These are phyloP conservation scores for Drosophila paramelanica DNA, from an alignment of 2,888 invertebrate species.

Conservation along the genomic window DNA sequence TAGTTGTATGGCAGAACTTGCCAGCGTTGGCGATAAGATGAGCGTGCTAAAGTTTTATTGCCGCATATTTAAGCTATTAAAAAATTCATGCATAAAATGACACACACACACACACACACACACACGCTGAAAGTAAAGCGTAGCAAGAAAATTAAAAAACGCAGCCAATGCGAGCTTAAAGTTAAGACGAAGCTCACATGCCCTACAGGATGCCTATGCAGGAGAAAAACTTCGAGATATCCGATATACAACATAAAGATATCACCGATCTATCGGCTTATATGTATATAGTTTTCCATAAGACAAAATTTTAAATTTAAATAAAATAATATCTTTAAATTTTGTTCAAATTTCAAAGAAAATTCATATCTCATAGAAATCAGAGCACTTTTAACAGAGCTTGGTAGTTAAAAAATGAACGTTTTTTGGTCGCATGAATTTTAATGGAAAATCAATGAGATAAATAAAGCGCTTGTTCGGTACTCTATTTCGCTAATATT, in stretches of 20 bases:
- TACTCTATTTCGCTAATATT: background rate
- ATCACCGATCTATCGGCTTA: background rate
- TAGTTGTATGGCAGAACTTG: slow-evolving; percentile 52
- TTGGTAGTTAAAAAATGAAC: no score
- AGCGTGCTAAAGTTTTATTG: slow-evolving; percentile 79
- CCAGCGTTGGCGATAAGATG: slow-evolving; percentile 73
- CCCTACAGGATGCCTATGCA: slow-evolving; percentile 8
- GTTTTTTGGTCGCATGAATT: no score
- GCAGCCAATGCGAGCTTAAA: slow-evolving; percentile 28
- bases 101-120: slow-evolving; percentile 39
- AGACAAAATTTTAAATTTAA: no score
- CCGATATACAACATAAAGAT: background rate
- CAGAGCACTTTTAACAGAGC: no score
- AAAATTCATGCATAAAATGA: slow-evolving; percentile 79
- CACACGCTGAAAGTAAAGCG: slow-evolving; percentile 11
- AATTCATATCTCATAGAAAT: no score
- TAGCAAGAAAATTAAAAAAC: slow-evolving; percentile 56
- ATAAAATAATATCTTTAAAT: no score
- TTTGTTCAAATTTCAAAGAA: no score
- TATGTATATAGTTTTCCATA: no score
- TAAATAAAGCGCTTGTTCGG: no score
- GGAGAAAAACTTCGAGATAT: background rate
- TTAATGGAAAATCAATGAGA: no score
- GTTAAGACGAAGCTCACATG: slow-evolving; percentile 8
- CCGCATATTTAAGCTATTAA: slow-evolving; percentile 80